Conservation (phyloP, 30 jellyfish, hydroid and myxozoan genomes). For the Turritopsis rubra region DNA sequence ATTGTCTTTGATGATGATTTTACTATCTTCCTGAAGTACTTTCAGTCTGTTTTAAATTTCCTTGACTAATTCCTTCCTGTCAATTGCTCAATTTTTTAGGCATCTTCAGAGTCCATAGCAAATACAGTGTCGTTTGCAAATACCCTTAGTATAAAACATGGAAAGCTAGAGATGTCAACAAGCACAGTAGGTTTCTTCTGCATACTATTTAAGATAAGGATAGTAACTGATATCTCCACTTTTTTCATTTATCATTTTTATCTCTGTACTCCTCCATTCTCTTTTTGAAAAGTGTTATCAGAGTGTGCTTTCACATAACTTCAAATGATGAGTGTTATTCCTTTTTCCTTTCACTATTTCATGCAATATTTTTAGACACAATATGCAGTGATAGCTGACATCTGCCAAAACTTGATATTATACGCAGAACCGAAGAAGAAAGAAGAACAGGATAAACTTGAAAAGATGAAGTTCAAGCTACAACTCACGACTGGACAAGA, state of each 20-base stretch:
- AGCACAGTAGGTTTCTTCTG: conserved; percentile 70
- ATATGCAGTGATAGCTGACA: conserved; percentile 72
- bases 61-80: background rate
- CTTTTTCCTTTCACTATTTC: too few species aligned
- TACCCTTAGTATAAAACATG: conserved; percentile 31
- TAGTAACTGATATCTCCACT: too few species aligned
- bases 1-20: too few species aligned
- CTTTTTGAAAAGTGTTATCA: too few species aligned
- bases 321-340: too few species aligned
- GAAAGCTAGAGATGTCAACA: conserved; percentile 78
- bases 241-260: too few species aligned
- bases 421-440: conserved; percentile 86
- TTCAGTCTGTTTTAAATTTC: too few species aligned
- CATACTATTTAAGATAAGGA: too few species aligned
- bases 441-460: conserved; percentile 75
- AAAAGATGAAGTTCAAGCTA: conserved; percentile 73
- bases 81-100: background rate
- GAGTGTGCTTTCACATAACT: too few species aligned
- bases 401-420: conserved; percentile 72
- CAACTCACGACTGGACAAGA: conserved; percentile 79
- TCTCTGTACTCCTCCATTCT: too few species aligned
- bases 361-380: conserved; percentile 55
- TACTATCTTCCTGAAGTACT: too few species aligned
- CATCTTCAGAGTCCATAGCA: conserved; percentile 5
- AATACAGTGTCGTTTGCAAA: conserved; percentile 13